Evolutionary conservation across 30 jellyfish, hydroid and myxozoan species (phyloP).

Genomic region (Catostylus mosaicus): DNA sequence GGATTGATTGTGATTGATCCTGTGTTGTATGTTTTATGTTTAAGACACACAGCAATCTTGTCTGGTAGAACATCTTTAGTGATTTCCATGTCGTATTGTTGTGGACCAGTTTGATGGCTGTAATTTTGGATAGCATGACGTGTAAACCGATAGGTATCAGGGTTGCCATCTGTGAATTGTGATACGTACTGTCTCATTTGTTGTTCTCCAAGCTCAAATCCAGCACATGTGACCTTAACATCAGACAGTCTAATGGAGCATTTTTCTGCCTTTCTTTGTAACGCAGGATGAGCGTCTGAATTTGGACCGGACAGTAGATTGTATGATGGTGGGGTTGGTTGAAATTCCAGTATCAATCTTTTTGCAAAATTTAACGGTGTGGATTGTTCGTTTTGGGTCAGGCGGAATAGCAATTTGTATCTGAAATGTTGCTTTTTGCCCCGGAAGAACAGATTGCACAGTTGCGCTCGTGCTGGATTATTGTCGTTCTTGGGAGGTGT

Average conservation of each 20-base stretch:
- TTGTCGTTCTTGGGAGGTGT: background rate
- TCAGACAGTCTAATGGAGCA: background rate
- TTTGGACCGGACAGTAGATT: background rate
- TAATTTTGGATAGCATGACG: background rate
- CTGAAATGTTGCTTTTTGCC: background rate
- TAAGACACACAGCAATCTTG: background rate
- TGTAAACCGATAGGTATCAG: background rate
- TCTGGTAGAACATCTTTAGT: background rate
- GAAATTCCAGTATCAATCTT: background rate
- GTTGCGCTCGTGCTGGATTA: background rate
- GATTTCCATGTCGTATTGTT: background rate
- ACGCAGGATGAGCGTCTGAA: background rate
- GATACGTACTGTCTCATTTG: background rate
- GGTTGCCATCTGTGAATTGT: background rate
- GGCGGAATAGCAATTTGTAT: background rate
- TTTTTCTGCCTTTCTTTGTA: background rate
- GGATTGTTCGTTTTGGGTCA: background rate
- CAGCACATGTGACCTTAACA: background rate
- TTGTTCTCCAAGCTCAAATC: background rate
- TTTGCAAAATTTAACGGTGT: background rate
- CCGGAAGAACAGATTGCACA: background rate
- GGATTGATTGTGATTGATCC: slow-evolving; percentile 1
- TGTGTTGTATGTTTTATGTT: too few relatives aligned
- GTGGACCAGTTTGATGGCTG: background rate
- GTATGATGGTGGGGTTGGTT: too few relatives aligned